A percentile compares a stretch with the other conserved stretches of the same genome.
Evolutionary conservation across 2,888 invertebrate species (phyloP).

Genomic region (Parnassius apollo): DNA sequence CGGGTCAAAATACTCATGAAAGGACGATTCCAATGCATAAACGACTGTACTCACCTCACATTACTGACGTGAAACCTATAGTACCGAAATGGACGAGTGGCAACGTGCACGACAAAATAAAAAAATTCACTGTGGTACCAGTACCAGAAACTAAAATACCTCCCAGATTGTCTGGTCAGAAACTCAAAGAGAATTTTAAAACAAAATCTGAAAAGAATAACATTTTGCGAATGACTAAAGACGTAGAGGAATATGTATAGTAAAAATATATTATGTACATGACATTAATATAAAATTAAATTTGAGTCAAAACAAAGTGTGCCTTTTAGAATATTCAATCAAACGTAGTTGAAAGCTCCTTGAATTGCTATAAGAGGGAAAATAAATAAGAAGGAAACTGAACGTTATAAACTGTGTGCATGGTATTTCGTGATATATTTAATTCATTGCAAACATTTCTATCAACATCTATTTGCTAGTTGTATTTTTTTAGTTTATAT

Average conservation of each 20-base stretch:
- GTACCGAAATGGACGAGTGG: conserved; percentile 55
- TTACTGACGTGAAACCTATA: conserved; percentile 41
- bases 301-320: conserved; percentile 11
- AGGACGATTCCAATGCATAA: conserved; percentile 49
- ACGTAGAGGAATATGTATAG: conserved; percentile 62
- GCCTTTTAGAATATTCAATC: conserved; percentile 5
- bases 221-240: conserved; percentile 65
- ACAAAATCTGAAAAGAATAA: conserved; percentile 58
- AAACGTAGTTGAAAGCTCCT: neutral
- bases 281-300: neutral
- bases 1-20: conserved; percentile 47
- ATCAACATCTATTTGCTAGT: conserved; percentile 8
- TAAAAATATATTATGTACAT: no score
- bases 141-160: conserved; percentile 52
- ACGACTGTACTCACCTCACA: conserved; percentile 33
- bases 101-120: conserved; percentile 72
- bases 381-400: conserved; percentile 1
- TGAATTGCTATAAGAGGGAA: neutral
- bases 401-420: conserved; percentile 12
- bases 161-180: conserved; percentile 53
- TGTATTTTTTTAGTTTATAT: conserved; percentile 6
- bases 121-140: conserved; percentile 59
- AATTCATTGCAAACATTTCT: conserved; percentile 2
- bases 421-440: conserved; percentile 22
- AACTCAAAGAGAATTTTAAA: conserved; percentile 58